phyloP scores from a whole-genome alignment of 2,113 vertebrate species.

The Rhinichthys klamathensis region DNA sequence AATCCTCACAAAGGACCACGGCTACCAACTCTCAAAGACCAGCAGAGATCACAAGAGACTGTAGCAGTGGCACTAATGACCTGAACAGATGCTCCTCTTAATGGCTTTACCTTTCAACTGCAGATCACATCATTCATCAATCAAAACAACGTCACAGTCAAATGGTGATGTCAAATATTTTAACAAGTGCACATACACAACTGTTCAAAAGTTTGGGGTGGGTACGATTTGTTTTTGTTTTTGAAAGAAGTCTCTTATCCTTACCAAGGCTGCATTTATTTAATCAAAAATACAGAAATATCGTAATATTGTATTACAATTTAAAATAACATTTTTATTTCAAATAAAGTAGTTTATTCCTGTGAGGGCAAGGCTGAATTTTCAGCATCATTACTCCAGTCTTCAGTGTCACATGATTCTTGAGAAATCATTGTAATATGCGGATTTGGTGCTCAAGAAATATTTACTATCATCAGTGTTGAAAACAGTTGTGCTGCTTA shows the following conservation, averaged over 20 bases:
- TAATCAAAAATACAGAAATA: not conserved
- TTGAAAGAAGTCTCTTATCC: not conserved
- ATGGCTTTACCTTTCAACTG: conserved; percentile 58
- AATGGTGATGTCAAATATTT: conserved; percentile 32
- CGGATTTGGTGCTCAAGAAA: not conserved
- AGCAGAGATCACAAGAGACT: conserved; percentile 43
- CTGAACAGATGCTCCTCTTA: conserved; percentile 54
- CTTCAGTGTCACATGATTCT: not conserved
- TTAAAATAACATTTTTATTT: not conserved
- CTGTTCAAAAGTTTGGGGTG: not conserved
- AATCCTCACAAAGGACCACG: conserved; percentile 17
- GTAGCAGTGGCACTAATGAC: conserved; percentile 51
- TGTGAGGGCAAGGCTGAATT: no score
- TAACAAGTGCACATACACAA: not conserved
- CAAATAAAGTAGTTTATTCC: not conserved
- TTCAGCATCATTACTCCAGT: not conserved
- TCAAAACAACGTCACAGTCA: conserved; percentile 13
- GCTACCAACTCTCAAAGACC: conserved; percentile 43
- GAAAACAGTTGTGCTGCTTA: not conserved
- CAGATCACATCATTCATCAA: conserved; percentile 12
- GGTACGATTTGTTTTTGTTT: not conserved
- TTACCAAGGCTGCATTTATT: not conserved
- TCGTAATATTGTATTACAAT: not conserved
- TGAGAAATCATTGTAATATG: not conserved
- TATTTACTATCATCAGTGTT: not conserved